Conservation (phyloP, 2,797 vertebrate species). For the Chaetophractus vellerosus region DNA sequence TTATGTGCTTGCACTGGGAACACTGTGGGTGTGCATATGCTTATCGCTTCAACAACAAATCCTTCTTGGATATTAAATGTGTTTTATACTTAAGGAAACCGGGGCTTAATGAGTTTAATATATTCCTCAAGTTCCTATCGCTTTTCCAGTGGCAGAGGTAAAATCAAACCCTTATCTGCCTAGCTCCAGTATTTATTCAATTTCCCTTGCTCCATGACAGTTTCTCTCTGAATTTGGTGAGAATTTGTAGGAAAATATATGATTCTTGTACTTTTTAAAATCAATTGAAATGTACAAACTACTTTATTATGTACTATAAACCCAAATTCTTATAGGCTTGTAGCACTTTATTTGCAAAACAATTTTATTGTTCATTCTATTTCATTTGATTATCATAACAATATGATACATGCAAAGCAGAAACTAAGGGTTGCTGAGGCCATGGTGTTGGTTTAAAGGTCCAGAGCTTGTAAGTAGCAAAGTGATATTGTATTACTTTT, state of each 20-base stretch:
- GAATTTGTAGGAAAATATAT: constrained; percentile 29
- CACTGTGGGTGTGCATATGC: background rate
- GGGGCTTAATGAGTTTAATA: background rate
- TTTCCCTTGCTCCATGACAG: background rate
- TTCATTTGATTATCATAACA: background rate
- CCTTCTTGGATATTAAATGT: background rate
- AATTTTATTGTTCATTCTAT: background rate
- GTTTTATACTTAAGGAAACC: background rate
- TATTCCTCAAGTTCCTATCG: background rate
- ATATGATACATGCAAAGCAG: background rate
- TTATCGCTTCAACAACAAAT: background rate
- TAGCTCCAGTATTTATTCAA: background rate
- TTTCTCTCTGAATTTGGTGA: constrained; percentile 4
- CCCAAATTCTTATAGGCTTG: background rate
- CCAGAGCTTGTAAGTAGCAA: background rate
- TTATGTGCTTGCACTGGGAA: background rate
- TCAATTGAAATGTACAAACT: background rate
- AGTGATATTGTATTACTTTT: background rate
- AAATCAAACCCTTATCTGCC: background rate
- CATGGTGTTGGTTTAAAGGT: background rate
- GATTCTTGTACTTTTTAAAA: background rate
- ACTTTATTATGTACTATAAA: background rate
- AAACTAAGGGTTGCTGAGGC: background rate
- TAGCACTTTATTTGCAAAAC: background rate
- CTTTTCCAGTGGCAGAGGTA: background rate